Conservation (phyloP, 2,888 invertebrate genomes). For the Oegoconia quadripuncta region DNA sequence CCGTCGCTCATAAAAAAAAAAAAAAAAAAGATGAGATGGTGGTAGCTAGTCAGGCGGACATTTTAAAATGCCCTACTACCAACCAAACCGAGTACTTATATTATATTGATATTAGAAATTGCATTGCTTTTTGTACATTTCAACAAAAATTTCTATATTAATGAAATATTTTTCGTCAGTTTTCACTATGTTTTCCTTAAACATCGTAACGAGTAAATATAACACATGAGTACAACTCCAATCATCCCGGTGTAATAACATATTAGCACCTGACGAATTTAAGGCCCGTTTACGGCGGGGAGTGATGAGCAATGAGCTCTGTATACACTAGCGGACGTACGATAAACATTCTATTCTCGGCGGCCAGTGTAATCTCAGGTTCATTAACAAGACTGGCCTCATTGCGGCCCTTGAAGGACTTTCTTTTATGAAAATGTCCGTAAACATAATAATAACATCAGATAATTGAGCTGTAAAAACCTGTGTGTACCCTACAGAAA, state of each 20-base stretch:
- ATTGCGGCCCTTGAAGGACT: neutral
- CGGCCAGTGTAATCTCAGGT: conserved; percentile 22
- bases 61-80: too few species aligned
- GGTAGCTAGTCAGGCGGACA: too few species aligned
- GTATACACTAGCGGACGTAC: conserved; percentile 34
- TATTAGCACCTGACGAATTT: conserved; percentile 58
- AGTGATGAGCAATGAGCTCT: conserved; percentile 26
- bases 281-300: conserved; percentile 39
- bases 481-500: too few species aligned
- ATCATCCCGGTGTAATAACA: conserved; percentile 21
- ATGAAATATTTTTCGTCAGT: neutral
- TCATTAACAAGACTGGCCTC: conserved; percentile 11
- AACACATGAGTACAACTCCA: conserved; percentile 2
- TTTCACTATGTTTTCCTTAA: neutral
- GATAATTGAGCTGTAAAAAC: too few species aligned
- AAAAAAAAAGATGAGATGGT: too few species aligned
- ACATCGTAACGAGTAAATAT: neutral
- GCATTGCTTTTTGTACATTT: too few species aligned
- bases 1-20: too few species aligned
- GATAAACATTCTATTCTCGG: conserved; percentile 63
- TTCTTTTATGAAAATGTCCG: neutral
- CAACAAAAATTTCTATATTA: neutral
- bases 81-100: too few species aligned
- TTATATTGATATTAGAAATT: too few species aligned
- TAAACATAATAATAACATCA: too few species aligned